Evolutionary conservation across 2,888 invertebrate species (phyloP).

Genomic region (Campaea margaritaria): DNA sequence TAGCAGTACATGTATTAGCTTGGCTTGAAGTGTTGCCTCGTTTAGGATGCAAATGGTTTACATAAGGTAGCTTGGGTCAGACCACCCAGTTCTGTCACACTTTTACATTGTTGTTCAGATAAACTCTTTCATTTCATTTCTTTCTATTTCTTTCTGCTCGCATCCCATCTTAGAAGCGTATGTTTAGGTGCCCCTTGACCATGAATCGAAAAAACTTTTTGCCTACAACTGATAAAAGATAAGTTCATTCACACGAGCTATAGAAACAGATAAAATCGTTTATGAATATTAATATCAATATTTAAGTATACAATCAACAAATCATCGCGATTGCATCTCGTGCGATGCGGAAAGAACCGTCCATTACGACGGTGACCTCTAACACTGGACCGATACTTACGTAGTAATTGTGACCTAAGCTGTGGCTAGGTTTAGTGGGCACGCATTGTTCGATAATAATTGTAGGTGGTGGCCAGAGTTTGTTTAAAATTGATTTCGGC

Average conservation of each 20-base stretch:
- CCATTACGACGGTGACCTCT: slow-evolving; percentile 79
- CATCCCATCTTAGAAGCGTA: too few species aligned
- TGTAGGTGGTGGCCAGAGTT: slow-evolving; percentile 82
- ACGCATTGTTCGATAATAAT: slow-evolving; percentile 79
- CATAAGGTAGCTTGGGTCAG: not conserved
- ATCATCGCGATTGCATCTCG: slow-evolving; percentile 81
- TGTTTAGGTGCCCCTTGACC: too few species aligned
- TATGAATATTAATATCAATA: slow-evolving; percentile 83
- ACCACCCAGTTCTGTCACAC: not conserved
- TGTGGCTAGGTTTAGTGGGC: slow-evolving; percentile 57
- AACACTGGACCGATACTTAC: slow-evolving; percentile 68
- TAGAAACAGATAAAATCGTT: slow-evolving; percentile 70
- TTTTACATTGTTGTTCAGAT: not conserved
- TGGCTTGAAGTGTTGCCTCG: slow-evolving; percentile 1
- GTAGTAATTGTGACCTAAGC: slow-evolving; percentile 16
- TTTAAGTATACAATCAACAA: slow-evolving; percentile 81
- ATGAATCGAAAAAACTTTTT: too few species aligned
- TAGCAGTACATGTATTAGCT: too few species aligned
- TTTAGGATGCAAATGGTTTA: not conserved
- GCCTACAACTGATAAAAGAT: too few species aligned
- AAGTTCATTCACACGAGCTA: slow-evolving; percentile 32
- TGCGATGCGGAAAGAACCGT: slow-evolving; percentile 76
- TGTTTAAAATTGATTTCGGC: slow-evolving; percentile 84
- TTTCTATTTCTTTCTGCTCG: too few species aligned
- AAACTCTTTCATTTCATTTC: too few species aligned